phyloP scores from a whole-genome alignment of 2,113 vertebrate genomes.

The Cervus canadensis region DNA sequence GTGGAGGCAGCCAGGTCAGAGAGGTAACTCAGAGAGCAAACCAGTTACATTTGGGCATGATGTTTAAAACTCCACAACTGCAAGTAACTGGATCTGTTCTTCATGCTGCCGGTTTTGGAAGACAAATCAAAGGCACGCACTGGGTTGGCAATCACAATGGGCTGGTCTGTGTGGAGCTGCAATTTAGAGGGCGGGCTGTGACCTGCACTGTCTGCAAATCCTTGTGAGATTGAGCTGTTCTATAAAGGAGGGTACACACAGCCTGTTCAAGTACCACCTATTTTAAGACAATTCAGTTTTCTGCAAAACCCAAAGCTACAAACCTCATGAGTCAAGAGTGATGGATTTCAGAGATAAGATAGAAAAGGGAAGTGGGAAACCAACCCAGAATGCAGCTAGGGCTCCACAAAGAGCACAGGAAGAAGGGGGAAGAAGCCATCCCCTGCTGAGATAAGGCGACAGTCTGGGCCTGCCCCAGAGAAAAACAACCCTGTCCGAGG shows the following conservation, averaged over 20 bases:
- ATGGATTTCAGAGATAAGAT: conserved; percentile 55
- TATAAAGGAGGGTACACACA: neutral
- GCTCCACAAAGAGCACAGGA: conserved; percentile 51
- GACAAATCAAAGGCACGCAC: neutral
- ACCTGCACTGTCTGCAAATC: neutral
- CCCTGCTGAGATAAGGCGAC: conserved; percentile 50
- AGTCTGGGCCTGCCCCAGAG: conserved; percentile 41
- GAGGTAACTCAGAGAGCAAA: neutral
- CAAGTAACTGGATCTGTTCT: neutral
- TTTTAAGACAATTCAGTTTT: conserved; percentile 47
- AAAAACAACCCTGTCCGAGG: neutral
- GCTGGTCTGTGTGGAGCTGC: neutral
- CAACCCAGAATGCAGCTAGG: neutral
- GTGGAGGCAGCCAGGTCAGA: neutral
- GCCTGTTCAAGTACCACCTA: neutral
- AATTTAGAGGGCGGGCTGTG: neutral
- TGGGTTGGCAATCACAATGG: neutral
- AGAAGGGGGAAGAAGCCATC: conserved; percentile 10
- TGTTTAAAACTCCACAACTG: neutral
- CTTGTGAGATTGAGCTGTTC: neutral
- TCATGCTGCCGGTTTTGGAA: neutral
- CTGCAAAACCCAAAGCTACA: conserved; percentile 28
- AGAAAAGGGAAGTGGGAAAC: conserved; percentile 42
- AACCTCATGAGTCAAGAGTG: conserved; percentile 11
- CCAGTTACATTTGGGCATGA: neutral